Evolutionary conservation across 1,140 invertebrate species (phyloP), one percentile per base, ranked within the genome.

Genomic region (Papilio polyxenes): DNA sequence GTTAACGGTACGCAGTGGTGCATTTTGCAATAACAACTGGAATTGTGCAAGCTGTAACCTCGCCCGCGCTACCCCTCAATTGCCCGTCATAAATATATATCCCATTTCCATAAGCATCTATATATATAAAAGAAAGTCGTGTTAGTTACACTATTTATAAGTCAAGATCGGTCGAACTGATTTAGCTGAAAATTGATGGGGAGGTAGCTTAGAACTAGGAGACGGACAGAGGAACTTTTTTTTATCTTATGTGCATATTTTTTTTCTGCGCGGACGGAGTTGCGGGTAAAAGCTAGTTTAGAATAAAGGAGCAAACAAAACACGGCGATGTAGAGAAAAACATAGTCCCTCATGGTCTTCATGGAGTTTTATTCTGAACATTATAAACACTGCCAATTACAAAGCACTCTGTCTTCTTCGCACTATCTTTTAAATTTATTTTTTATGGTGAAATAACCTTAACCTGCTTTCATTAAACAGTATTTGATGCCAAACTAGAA

Each of bases 1-100:
- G 59, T 31, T 86, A 86, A 85, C 86, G 86, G 85, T 82, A 83
- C 62, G 79, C 80, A 44, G 23, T 62, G 40, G 59, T 69, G 83
- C 83, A 84, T 83, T 83, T 83, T 85, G 87, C 85, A 85, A 80
- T 84, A 87, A 85, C 84, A 80, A 82, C 81, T 83, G 81, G 80
- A 85, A 85, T 87, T 81, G 82, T 86, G 82, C 81, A 84, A 85
- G 83, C 78, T 81, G 82, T 17, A 59, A 51, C 31, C 75, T 31
- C 37, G 6, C 74, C 44, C 59, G 49, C 48, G 31, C 65, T 37
- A 17, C 65, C 65, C 31, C 13, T 31, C 23, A 13, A 31, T 37
- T 69, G 4, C 23, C 62, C 23, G 23, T 31, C 23, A 31, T 31
- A 31, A 31, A 31, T 31, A 31, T 31, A 31, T 69, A 37, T 31